Evolutionary conservation across 2,797 vertebrate genomes (phyloP).

Genomic region (Nannoperca obscura): DNA sequence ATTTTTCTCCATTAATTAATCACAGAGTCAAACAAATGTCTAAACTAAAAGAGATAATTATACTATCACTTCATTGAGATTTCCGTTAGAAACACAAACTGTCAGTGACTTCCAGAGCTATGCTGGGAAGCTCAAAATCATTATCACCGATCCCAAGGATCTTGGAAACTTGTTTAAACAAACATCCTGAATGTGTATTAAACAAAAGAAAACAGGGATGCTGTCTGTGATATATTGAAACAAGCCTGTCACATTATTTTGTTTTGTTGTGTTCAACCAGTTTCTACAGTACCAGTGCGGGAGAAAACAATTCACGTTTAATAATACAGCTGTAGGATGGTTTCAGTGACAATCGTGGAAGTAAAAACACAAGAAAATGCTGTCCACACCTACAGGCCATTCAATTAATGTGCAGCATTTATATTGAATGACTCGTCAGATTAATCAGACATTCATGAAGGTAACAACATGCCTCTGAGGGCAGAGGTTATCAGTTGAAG

Average conservation of each 20-base stretch:
- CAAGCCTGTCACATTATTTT: conserved; percentile 2
- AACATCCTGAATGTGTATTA: conserved; percentile 24
- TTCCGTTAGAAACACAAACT: conserved; percentile 56
- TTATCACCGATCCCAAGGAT: conserved; percentile 37
- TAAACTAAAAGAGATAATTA: conserved; percentile 43
- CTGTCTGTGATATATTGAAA: conserved; percentile 30
- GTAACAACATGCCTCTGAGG: conserved; percentile 33
- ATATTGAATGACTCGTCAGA: conserved; percentile 30
- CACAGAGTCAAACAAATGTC: conserved; percentile 56
- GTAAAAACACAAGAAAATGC: not conserved
- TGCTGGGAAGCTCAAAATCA: conserved; percentile 51
- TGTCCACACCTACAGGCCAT: not conserved
- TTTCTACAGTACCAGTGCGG: not conserved
- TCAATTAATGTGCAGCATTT: conserved; percentile 13
- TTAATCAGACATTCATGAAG: conserved; percentile 26
- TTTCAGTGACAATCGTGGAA: conserved; percentile 1
- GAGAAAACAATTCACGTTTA: not conserved
- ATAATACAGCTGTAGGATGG: not conserved
- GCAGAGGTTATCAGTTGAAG: conserved; percentile 23
- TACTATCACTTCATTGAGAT: conserved; percentile 54
- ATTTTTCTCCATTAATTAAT: conserved; percentile 36
- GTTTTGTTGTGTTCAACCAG: not conserved
- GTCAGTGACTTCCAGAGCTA: conserved; percentile 27
- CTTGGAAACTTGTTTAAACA: conserved; percentile 41
- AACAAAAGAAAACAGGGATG: conserved; percentile 43